phyloP scores from a whole-genome alignment of 1,140 invertebrate genomes.

The Achatina immaculata region DNA sequence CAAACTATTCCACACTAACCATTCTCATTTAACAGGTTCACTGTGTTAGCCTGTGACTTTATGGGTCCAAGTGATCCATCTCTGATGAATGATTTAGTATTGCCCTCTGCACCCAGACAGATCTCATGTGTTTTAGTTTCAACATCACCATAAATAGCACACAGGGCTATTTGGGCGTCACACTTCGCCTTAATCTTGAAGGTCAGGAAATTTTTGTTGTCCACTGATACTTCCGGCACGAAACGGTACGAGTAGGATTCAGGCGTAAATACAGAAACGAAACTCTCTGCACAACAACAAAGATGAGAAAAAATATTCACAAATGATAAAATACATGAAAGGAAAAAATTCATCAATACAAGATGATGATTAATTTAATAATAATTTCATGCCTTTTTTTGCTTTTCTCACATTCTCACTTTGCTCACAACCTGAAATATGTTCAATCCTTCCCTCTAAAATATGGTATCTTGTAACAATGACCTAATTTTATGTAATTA shows the following conservation, averaged over 20 bases:
- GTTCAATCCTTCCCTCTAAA: too few relatives aligned
- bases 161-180: constrained; percentile 64
- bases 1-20: constrained; percentile 2
- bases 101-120: constrained; percentile 58
- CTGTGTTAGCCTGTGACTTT: constrained; percentile 58
- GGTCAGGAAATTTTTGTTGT: constrained; percentile 64
- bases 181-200: constrained; percentile 66
- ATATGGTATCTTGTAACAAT: too few relatives aligned
- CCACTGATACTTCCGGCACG: constrained; percentile 66
- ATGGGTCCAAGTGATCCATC: constrained; percentile 58
- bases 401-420: too few relatives aligned
- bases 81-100: constrained; percentile 60
- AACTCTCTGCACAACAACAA: constrained; percentile 59
- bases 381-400: neutral
- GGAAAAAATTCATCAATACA: neutral
- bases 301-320: neutral
- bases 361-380: too few relatives aligned
- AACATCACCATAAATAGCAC: constrained; percentile 65
- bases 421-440: too few relatives aligned
- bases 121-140: constrained; percentile 67
- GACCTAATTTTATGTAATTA: too few relatives aligned
- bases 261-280: constrained; percentile 66
- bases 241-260: constrained; percentile 63
- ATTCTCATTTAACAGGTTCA: constrained; percentile 55
- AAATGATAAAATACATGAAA: constrained; percentile 7